Base-by-base conservation (phyloP, 1,140 invertebrate genomes). In the Yoshiicerus persimilis region DNA sequence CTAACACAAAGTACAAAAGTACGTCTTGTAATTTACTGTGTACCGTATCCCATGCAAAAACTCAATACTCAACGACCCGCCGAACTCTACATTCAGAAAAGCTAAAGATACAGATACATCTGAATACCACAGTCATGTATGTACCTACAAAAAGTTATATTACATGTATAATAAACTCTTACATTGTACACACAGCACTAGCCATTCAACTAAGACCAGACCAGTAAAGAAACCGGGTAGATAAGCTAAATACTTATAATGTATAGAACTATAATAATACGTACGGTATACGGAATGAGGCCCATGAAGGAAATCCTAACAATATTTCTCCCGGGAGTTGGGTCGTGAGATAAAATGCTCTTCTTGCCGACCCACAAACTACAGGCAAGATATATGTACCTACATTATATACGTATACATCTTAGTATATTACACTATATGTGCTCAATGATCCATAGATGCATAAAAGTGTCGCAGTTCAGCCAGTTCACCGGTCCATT, bases 381-480 rank as follows among this genome's bases (percentile, higher is more conserved):
- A 70, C 85, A 56, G 25, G 11, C 20, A 56, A 66, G 23, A 64
- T 66, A 62, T 30, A 47, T 9, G 27, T 38, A 80, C 32, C 77
- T n/a, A 77, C 23, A 27, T 32, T 86, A 25, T 70, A 64, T 39
- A 32, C 41, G 34, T 64, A 62, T 9, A 16, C 32, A 8, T 25
- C 9, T 16, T 4, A 27, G 30, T 66, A 30, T 64, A 70, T 56
- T 66, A 38, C 85, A 83, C 41, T 89, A 87, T 89, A 56, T 88
- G 32, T 90, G 89, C 89, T 90, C 90, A 90, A 90, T 90, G 90
- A 90, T 90, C 87, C 90, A 89, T 90, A 75, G 87, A 77, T 88
- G 84, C 89, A 89, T 90, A 90, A 90, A 90, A 90, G 89, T 90
- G 90, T 90, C 89, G 87, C 84, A 89, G 88, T 88, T 89, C 86